Evolutionary conservation across 2,888 invertebrate species (phyloP).

Genomic region (Trilocha varians): DNA sequence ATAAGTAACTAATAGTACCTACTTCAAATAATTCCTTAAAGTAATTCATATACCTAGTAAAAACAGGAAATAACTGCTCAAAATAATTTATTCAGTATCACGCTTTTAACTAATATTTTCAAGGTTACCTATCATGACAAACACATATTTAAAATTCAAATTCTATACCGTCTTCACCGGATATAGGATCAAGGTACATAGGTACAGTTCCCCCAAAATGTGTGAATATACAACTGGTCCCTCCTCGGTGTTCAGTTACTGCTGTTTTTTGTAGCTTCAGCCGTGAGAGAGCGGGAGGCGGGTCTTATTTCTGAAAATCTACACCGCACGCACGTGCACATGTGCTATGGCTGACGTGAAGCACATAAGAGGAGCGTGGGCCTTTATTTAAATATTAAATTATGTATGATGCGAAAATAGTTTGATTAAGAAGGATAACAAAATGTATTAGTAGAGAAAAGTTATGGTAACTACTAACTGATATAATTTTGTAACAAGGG

Average conservation of each 20-base stretch:
- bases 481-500: no score
- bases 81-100: no score
- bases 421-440: no score
- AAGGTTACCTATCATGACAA: no score
- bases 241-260: slow-evolving; percentile 4
- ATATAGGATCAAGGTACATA: not conserved
- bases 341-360: slow-evolving; percentile 5
- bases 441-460: no score
- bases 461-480: no score
- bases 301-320: slow-evolving; percentile 62
- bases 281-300: slow-evolving; percentile 34
- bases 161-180: not conserved
- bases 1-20: no score
- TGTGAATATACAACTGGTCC: slow-evolving; percentile 1
- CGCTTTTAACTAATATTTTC: no score
- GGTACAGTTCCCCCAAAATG: not conserved
- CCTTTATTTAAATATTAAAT: not conserved
- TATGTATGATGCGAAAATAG: not conserved
- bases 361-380: not conserved
- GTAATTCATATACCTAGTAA: no score
- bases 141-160: not conserved
- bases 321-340: slow-evolving; percentile 35
- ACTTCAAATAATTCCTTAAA: no score
- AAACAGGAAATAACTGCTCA: no score
- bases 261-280: slow-evolving; percentile 6